Percentiles rank a stretch among this genome's conserved stretches.
Evolutionary conservation across 1,140 invertebrate genomes (phyloP).

Genomic region (Polyergus mexicanus): DNA sequence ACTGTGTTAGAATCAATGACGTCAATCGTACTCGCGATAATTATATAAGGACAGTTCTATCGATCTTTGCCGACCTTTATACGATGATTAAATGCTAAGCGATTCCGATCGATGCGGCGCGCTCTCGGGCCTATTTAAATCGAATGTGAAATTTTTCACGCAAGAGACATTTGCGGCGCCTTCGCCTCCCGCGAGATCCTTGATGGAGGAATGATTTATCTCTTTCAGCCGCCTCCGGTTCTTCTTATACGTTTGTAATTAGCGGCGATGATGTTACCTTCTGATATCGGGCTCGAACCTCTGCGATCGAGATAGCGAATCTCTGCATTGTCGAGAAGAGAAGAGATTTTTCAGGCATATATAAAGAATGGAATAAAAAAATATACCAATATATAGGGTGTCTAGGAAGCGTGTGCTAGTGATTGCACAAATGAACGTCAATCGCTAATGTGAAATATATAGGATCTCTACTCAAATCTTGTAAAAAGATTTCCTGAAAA

Average conservation of each 20-base stretch:
- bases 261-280: constrained; percentile 55
- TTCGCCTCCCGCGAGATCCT: constrained; percentile 17
- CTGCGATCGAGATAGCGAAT: background rate
- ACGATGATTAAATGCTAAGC: constrained; percentile 78
- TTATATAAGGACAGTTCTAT: constrained; percentile 81
- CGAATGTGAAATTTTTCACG: constrained; percentile 26
- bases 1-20: constrained; percentile 77
- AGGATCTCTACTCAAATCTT: too few species aligned
- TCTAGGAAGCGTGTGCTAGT: too few species aligned
- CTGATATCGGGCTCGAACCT: constrained; percentile 16
- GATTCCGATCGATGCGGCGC: constrained; percentile 73
- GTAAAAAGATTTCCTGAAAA: too few species aligned
- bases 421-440: too few species aligned
- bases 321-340: background rate
- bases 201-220: constrained; percentile 40
- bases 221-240: constrained; percentile 35
- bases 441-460: too few species aligned
- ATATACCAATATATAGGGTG: too few species aligned
- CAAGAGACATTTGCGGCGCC: constrained; percentile 4
- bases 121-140: constrained; percentile 39
- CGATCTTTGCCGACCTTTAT: constrained; percentile 67
- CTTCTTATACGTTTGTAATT: constrained; percentile 40
- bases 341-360: background rate
- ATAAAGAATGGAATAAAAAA: background rate
- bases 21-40: constrained; percentile 81